Conservation (phyloP, 2,888 invertebrate genomes). For the Tachina fera region DNA sequence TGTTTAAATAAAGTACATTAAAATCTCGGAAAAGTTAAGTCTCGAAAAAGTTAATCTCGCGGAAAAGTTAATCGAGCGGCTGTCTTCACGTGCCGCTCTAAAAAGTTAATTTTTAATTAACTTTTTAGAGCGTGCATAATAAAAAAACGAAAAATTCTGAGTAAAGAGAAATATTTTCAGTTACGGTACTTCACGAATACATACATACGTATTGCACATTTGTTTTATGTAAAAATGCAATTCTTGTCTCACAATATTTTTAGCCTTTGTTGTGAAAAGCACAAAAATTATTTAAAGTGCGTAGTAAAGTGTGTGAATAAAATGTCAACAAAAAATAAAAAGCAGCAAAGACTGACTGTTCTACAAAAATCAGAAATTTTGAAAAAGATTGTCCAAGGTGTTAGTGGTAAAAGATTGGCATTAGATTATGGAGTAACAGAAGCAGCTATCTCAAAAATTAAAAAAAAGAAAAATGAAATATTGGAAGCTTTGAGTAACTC, state of each 20-base stretch:
- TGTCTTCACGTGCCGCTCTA: slow-evolving; percentile 9
- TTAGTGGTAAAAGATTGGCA: slow-evolving; percentile 18
- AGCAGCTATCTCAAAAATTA: slow-evolving; percentile 51
- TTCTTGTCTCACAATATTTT: no score
- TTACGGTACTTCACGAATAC: no score
- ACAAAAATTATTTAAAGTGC: slow-evolving; percentile 11
- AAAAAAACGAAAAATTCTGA: slow-evolving; percentile 5
- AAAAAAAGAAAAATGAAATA: slow-evolving; percentile 35
- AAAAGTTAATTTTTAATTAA: slow-evolving; percentile 10
- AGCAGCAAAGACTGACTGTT: neutral
- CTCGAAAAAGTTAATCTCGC: neutral
- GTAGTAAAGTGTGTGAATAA: slow-evolving; percentile 8
- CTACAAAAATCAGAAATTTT: neutral
- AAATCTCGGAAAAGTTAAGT: no score
- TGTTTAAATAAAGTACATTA: no score
- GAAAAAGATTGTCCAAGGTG: slow-evolving; percentile 21
- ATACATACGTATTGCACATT: no score
- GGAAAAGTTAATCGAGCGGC: slow-evolving; percentile 6
- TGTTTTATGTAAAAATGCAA: no score
- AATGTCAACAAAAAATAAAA: slow-evolving; percentile 8
- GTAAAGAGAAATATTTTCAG: no score
- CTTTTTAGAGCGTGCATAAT: slow-evolving; percentile 9
- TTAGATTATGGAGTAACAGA: slow-evolving; percentile 53
- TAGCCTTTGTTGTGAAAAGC: neutral
- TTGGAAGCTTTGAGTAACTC: slow-evolving; percentile 41